A percentile compares a stretch with the other conserved stretches of the same genome.
Conservation (phyloP, 2,797 vertebrate species). For the Acanthurus lineatus region DNA sequence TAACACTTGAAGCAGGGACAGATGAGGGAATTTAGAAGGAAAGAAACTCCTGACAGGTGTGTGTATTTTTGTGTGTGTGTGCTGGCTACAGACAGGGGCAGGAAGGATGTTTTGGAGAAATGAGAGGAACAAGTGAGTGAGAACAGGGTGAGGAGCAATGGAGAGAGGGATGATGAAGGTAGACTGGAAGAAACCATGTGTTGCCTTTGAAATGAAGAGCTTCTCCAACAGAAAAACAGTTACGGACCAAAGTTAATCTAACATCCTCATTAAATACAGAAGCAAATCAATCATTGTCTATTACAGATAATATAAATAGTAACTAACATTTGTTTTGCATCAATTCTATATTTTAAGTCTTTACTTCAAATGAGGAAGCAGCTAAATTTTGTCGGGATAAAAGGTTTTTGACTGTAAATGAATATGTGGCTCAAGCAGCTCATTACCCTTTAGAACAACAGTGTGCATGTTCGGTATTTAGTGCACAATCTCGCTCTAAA, state of each 20-base stretch:
- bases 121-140: conserved; percentile 57
- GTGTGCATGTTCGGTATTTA: not conserved
- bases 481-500: not conserved
- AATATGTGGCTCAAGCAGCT: not conserved
- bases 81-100: conserved; percentile 4
- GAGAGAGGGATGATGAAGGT: conserved; percentile 18
- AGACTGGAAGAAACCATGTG: conserved; percentile 39
- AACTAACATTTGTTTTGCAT: not conserved
- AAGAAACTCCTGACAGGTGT: conserved; percentile 28
- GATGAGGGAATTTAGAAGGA: not conserved
- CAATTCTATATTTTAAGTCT: not conserved
- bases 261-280: conserved; percentile 25
- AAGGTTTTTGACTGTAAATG: not conserved
- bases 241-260: conserved; percentile 14
- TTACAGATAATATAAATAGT: not conserved
- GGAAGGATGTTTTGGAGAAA: conserved; percentile 43
- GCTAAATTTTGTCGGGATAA: not conserved
- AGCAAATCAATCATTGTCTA: not conserved
- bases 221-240: conserved; percentile 14
- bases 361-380: not conserved
- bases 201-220: conserved; percentile 52
- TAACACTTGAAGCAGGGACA: conserved; percentile 24
- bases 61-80: not conserved
- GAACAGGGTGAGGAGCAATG: not conserved
- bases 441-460: not conserved